Evolutionary conservation across 2,797 vertebrate species (phyloP).

Genomic region (Silurus aristotelis): DNA sequence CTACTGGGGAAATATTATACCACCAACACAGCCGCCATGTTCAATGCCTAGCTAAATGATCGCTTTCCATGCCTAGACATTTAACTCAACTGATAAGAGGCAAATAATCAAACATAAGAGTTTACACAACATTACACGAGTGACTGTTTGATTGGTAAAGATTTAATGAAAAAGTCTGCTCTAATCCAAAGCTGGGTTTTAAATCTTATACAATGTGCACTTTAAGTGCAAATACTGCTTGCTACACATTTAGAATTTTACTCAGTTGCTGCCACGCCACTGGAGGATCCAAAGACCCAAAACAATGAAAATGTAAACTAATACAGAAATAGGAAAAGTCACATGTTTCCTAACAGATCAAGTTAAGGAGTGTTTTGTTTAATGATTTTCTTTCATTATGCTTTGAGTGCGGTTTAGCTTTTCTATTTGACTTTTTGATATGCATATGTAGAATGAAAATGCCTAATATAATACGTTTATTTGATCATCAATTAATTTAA

Average conservation of each 20-base stretch:
- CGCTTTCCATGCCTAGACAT: conserved; percentile 34
- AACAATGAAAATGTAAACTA: neutral
- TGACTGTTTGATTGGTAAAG: neutral
- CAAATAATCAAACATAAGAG: conserved; percentile 43
- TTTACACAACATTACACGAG: neutral
- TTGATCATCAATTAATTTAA: neutral
- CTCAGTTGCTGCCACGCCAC: neutral
- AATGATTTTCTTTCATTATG: neutral
- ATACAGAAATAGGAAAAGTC: neutral
- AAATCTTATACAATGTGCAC: neutral
- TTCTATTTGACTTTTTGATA: neutral
- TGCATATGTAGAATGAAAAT: neutral
- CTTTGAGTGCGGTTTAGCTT: neutral
- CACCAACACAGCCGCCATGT: conserved; percentile 26
- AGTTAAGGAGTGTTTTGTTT: neutral
- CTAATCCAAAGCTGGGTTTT: neutral
- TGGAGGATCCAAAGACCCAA: neutral
- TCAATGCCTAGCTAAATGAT: conserved; percentile 30
- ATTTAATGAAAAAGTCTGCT: neutral
- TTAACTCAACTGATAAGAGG: conserved; percentile 36
- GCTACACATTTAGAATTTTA: neutral
- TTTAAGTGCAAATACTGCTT: neutral
- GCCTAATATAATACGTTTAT: neutral
- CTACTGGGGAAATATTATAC: conserved; percentile 45
- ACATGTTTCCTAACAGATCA: neutral